Evolutionary conservation across 2,797 vertebrate genomes (phyloP).

Genomic region (Sparidentex hasta): DNA sequence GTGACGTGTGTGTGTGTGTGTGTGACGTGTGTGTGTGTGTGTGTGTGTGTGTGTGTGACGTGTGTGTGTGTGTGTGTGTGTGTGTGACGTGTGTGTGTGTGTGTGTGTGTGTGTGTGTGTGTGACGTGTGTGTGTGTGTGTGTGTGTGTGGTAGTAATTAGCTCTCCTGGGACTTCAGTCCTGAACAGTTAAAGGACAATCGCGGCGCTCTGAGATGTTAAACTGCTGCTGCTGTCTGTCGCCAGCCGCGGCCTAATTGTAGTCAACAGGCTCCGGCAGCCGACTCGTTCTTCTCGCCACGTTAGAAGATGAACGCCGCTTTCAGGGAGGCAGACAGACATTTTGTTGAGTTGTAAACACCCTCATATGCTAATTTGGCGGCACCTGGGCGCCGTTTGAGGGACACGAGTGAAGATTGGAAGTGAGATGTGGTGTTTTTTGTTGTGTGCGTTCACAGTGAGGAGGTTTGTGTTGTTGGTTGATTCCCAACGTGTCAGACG

Average conservation of each 20-base stretch:
- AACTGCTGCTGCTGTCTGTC: constrained; percentile 85
- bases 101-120: constrained; percentile 34
- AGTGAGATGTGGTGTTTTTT: constrained; percentile 49
- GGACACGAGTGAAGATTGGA: constrained; percentile 62
- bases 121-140: constrained; percentile 28
- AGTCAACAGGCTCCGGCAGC: constrained; percentile 87
- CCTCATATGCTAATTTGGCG: constrained; percentile 84
- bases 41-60: constrained; percentile 41
- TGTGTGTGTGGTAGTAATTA: constrained; percentile 84
- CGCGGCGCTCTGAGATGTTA: constrained; percentile 89
- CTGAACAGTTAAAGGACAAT: constrained; percentile 90
- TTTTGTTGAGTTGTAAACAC: constrained; percentile 87
- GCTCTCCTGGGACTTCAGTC: constrained; percentile 90
- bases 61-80: constrained; percentile 2
- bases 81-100: constrained; percentile 84
- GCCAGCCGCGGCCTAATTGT: constrained; percentile 88
- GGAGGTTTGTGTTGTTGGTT: constrained; percentile 34
- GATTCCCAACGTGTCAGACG: constrained; percentile 4
- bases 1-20: constrained; percentile 83
- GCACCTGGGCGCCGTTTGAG: constrained; percentile 74
- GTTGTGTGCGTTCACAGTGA: constrained; percentile 39
- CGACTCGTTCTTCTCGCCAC: constrained; percentile 75
- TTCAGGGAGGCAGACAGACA: constrained; percentile 80
- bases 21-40: too few species aligned
- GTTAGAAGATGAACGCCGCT: constrained; percentile 82